These are phyloP conservation scores for Euproctis similis DNA, from an alignment of 2,888 invertebrate species.

Conservation along the genomic window DNA sequence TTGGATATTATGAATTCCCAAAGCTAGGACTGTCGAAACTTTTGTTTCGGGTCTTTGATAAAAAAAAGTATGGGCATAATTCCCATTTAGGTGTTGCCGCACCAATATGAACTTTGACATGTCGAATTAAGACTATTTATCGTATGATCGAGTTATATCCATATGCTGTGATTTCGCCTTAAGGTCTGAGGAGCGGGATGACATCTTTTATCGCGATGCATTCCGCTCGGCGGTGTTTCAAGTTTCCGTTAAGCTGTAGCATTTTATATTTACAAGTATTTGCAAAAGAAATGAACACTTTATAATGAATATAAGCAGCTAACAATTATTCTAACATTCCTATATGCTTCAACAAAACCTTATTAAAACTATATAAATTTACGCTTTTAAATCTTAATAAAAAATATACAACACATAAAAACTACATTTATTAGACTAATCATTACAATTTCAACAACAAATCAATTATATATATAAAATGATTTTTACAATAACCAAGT, in stretches of 20 bases:
- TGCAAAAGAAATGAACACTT: too few species aligned
- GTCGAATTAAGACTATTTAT: conserved; percentile 33
- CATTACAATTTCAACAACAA: too few species aligned
- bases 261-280: conserved; percentile 13
- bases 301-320: too few species aligned
- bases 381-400: too few species aligned
- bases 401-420: too few species aligned
- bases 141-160: conserved; percentile 15
- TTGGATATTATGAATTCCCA: conserved; percentile 71
- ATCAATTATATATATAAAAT: too few species aligned
- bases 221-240: conserved; percentile 55
- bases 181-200: conserved; percentile 64
- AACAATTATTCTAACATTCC: too few species aligned
- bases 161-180: conserved; percentile 50
- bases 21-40: conserved; percentile 69
- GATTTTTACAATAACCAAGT: too few species aligned
- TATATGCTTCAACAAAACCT: too few species aligned
- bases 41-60: conserved; percentile 49
- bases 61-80: conserved; percentile 46
- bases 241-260: conserved; percentile 44
- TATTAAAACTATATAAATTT: too few species aligned
- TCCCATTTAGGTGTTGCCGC: conserved; percentile 13
- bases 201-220: conserved; percentile 73
- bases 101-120: conserved; percentile 36
- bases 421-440: too few species aligned